Conservation (phyloP, 1,140 invertebrate genomes). For the Drosophila setifemur region DNA sequence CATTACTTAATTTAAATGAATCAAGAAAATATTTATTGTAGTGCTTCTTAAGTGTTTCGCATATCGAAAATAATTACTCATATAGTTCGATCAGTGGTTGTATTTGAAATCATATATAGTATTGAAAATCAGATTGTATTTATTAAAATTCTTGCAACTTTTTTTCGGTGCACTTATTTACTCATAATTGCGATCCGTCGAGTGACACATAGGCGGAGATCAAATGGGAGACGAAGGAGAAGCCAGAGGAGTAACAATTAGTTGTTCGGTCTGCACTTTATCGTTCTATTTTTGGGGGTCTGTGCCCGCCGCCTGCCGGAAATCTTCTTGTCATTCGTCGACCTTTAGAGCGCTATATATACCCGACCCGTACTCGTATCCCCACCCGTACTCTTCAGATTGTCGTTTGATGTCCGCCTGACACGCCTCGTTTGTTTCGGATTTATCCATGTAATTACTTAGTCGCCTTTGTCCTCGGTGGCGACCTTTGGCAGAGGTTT, state of each 20-base stretch:
- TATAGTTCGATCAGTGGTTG: too few species aligned
- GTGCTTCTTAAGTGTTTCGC: too few species aligned
- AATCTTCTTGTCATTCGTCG: conserved; percentile 76
- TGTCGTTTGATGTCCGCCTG: conserved; percentile 13
- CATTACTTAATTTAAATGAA: too few species aligned
- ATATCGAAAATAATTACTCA: too few species aligned
- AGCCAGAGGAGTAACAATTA: conserved; percentile 41
- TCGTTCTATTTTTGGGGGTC: conserved; percentile 55
- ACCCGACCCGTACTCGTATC: too few species aligned
- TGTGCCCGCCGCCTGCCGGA: conserved; percentile 55
- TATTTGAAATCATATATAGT: too few species aligned
- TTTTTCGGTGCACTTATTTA: too few species aligned
- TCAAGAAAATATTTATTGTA: too few species aligned
- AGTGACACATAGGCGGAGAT: neutral
- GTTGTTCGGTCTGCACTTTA: conserved; percentile 54
- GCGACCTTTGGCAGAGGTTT: conserved; percentile 16
- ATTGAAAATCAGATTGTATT: too few species aligned
- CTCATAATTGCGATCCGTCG: conserved; percentile 56
- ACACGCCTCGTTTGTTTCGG: conserved; percentile 2
- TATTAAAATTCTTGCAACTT: too few species aligned
- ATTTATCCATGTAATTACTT: conserved; percentile 30
- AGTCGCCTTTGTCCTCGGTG: neutral
- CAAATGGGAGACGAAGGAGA: neutral
- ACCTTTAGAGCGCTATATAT: conserved; percentile 63
- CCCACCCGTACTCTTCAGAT: conserved; percentile 4